Percentiles rank a stretch among this genome's conserved stretches.
Evolutionary conservation across 2,797 vertebrate genomes (phyloP).

Genomic region (Gobio occitaniae): DNA sequence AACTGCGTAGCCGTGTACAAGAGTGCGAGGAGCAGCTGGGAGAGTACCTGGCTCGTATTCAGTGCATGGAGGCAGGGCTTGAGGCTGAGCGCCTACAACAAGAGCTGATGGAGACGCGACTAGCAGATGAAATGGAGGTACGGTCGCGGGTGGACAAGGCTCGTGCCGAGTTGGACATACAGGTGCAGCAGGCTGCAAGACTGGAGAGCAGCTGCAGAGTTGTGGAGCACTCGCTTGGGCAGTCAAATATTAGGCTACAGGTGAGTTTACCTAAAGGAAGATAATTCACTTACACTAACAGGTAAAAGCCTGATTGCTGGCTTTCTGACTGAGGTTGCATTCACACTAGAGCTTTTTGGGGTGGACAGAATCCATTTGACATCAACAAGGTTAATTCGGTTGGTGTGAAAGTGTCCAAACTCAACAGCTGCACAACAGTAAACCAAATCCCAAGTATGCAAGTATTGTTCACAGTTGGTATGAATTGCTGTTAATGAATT

Average conservation of each 20-base stretch:
- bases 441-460: not conserved
- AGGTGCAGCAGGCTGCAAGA: conserved; percentile 86
- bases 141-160: conserved; percentile 86
- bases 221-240: conserved; percentile 89
- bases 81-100: conserved; percentile 85
- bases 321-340: not conserved
- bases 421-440: not conserved
- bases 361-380: not conserved
- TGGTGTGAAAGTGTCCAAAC: not conserved
- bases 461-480: not conserved
- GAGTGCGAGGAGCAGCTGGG: conserved; percentile 87
- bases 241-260: conserved; percentile 88
- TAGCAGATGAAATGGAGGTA: conserved; percentile 80
- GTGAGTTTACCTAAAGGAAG: conserved; percentile 71
- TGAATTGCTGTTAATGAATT: not conserved
- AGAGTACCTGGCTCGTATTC: conserved; percentile 84
- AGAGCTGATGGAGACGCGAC: conserved; percentile 70
- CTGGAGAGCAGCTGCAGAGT: conserved; percentile 91
- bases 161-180: conserved; percentile 85
- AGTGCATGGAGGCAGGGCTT: conserved; percentile 85
- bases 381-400: not conserved
- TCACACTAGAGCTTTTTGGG: not conserved
- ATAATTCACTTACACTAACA: not conserved
- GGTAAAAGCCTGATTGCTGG: not conserved
- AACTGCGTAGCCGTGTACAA: conserved; percentile 84